Evolutionary conservation across 2,888 invertebrate species (phyloP), one percentile per base, ranked within the genome.

Genomic region (Phrixothrix hirtus): DNA sequence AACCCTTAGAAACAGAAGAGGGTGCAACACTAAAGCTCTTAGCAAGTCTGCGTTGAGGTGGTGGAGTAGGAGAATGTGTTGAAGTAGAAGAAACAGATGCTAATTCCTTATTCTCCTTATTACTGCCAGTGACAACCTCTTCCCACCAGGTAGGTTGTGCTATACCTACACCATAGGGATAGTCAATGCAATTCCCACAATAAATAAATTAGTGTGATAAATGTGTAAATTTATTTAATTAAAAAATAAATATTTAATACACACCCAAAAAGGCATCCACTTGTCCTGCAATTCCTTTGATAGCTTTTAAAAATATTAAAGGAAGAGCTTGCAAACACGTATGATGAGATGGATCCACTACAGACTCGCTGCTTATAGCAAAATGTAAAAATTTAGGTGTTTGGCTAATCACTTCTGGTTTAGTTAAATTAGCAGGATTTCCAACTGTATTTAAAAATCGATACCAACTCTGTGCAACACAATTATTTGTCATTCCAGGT

Each of bases 391-490:
- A 88, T 65, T 85, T 86, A 51, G 85, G 87, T 0, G 87, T 87
- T 68, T 87, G 85, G 61, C 84, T 82, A 41, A 83, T 81, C 36
- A 90, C 80, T 63, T 90, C 87, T 0, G 94, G 93, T 27, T 90
- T 86, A 65, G 92, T 92, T 54, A 98, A 79, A 65, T 94, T 93
- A 0, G 93, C 94, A 0, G 97, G 97, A 77, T 95, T 95, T 17
- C 96, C 95, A 56, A 97, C 87, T 27, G 93, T 92, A 69, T 96
- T 93, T 53, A 97, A 78, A 69, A 97, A 88, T 53, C 97, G 84
- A 77, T 94, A 97, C 97, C 97, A 97, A 66, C 91, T 89, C 78
- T 98, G 97, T 49, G 92, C 89, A 27, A 96, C 86, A 54, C 93
- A 92, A 71, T 95, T 92, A 54, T 90, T 86, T 31, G 86, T 83